Percentiles rank a stretch among this genome's conserved stretches.
Conservation (phyloP, 2,113 vertebrate genomes). For the Notarius lentiginosus region DNA sequence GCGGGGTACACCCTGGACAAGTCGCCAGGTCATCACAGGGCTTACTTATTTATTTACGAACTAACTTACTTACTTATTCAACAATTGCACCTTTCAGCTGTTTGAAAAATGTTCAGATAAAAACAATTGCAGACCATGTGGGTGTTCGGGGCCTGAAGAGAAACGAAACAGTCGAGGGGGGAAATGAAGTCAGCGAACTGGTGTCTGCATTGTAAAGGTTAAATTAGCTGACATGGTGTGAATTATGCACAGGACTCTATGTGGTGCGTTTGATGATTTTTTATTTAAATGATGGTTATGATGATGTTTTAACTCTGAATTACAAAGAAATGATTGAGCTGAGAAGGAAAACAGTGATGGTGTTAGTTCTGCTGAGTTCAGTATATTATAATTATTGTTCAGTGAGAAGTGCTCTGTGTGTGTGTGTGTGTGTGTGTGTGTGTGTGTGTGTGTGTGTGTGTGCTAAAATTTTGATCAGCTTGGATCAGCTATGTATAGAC, state of each 20-base stretch:
- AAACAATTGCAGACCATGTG: not conserved
- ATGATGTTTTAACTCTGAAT: not conserved
- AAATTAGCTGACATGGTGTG: slow-evolving; percentile 21
- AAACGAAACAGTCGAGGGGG: not conserved
- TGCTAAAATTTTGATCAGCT: not conserved
- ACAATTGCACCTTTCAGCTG: not conserved
- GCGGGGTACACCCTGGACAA: too few relatives aligned
- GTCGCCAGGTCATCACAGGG: too few relatives aligned
- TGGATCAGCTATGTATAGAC: not conserved
- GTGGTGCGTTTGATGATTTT: not conserved
- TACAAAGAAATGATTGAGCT: not conserved
- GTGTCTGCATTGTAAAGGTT: not conserved
- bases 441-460: not conserved
- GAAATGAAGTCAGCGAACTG: not conserved
- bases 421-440: too few relatives aligned
- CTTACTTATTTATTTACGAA: not conserved
- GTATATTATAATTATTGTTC: not conserved
- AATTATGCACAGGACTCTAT: slow-evolving; percentile 8
- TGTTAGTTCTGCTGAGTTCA: not conserved
- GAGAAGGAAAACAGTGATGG: not conserved
- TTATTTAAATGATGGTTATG: not conserved
- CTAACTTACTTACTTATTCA: not conserved
- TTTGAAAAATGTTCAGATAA: not conserved
- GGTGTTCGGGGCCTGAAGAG: not conserved
- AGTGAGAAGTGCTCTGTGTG: too few relatives aligned